A percentile compares a stretch with the other conserved stretches of the same genome.
Conservation (phyloP, 2,113 vertebrate species). For the Craseonycteris thonglongyai region DNA sequence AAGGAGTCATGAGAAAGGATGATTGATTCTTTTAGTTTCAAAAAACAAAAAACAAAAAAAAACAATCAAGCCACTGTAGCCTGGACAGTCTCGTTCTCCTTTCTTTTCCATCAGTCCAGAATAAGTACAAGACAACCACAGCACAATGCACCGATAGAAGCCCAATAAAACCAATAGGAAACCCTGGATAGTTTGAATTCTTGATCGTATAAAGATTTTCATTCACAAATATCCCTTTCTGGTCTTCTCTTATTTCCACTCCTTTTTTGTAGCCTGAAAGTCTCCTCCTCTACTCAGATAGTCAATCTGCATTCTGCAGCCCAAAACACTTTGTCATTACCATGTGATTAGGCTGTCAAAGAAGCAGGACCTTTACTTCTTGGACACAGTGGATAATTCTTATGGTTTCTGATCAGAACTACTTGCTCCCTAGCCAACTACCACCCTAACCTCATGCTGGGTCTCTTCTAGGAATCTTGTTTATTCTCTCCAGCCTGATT, state of each 20-base stretch:
- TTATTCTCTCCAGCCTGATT: background rate
- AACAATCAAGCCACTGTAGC: background rate
- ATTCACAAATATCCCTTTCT: background rate
- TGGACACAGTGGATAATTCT: background rate
- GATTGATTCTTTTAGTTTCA: no score
- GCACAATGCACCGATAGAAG: background rate
- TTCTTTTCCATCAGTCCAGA: background rate
- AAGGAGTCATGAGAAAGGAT: no score
- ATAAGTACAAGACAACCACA: background rate
- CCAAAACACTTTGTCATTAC: background rate
- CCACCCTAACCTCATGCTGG: background rate
- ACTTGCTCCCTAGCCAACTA: no score
- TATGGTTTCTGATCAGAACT: background rate
- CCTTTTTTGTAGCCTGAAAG: background rate
- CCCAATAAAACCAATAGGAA: background rate
- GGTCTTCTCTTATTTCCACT: background rate
- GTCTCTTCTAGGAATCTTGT: background rate
- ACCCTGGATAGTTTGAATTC: background rate
- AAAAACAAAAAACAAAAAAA: no score
- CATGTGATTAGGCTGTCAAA: no score
- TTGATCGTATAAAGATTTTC: background rate
- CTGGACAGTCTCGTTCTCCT: background rate
- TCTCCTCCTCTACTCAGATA: background rate
- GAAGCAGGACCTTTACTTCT: background rate
- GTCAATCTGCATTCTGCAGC: background rate